Evolutionary conservation across 2,888 invertebrate genomes (phyloP), one percentile per base, ranked within the genome.

Genomic region (Pseudococcus jackbeardsleyi): DNA sequence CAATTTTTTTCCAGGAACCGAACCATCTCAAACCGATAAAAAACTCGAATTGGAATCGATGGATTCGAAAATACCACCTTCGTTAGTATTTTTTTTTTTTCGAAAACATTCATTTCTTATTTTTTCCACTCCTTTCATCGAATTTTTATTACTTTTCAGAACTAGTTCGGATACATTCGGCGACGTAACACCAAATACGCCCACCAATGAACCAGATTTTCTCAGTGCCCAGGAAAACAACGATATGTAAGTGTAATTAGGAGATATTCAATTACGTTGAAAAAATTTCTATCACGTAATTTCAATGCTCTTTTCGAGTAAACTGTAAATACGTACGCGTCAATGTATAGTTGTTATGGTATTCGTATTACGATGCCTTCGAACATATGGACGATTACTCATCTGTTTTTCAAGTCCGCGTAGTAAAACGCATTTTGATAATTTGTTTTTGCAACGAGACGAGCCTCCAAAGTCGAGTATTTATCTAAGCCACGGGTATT

Each of bases 171-270:
- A 54, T 9, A 79, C 17, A 11, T 33, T 50, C 77, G 77, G 9
- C 59, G 87, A 79, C 22, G 77, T 87, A 48, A 87, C 87, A 8
- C 79, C 87, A 12, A 87, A 46, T 22, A 79, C 77, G 48, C 79
- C 77, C 46, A 72, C 86, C 46, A 79, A 54, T 54, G 87, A 77
- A 22, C 48, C 79, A 48, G 79, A 79, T 54, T 87, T 87, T n/a
- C 26, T 87, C n/a, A 79, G 77, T 17, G 46, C 77, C 33, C 87
- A 77, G 26, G 87, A 87, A 54, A 72, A 48, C 48, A 54, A n/a
- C 19, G 87, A 87, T 33, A 64, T 39, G 86, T 86, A 86, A 86
- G 86, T 86, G 22, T 42, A 59, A 86, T 64, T 59, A 59, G 59
- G 19, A n/a, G 54, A 54, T 3, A 33, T 33, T 33, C 26, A 33